Evolutionary conservation across 2,113 vertebrate species (phyloP).

Genomic region (Hippocampus barbouri): DNA sequence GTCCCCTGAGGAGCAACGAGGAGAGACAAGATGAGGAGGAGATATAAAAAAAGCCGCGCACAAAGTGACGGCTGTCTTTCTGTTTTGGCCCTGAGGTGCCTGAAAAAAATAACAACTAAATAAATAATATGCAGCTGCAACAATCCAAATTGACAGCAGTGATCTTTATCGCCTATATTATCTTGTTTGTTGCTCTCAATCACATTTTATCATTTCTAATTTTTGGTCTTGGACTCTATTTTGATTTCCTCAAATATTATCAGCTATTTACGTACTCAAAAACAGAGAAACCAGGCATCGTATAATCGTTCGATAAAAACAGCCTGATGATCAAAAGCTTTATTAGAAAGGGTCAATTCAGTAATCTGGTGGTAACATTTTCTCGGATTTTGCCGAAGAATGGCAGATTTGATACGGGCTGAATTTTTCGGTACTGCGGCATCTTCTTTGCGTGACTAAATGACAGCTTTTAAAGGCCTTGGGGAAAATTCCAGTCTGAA

Average conservation of each 20-base stretch:
- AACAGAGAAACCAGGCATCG: too few species aligned
- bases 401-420: neutral
- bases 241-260: too few species aligned
- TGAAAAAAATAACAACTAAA: neutral
- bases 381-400: neutral
- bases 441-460: too few species aligned
- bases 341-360: neutral
- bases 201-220: neutral
- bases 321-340: neutral
- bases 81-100: neutral
- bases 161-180: neutral
- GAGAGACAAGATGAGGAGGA: neutral
- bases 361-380: neutral
- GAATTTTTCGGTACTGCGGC: too few species aligned
- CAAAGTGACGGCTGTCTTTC: neutral
- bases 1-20: slow-evolving; percentile 76
- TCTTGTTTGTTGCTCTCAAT: neutral
- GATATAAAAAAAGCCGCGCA: neutral
- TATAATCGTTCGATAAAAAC: too few species aligned
- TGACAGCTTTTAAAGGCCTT: too few species aligned
- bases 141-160: neutral
- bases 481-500: too few species aligned
- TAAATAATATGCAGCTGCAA: neutral
- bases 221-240: too few species aligned
- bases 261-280: too few species aligned